Conservation (phyloP, 2,113 vertebrate genomes). For the Corythaixoides concolor region DNA sequence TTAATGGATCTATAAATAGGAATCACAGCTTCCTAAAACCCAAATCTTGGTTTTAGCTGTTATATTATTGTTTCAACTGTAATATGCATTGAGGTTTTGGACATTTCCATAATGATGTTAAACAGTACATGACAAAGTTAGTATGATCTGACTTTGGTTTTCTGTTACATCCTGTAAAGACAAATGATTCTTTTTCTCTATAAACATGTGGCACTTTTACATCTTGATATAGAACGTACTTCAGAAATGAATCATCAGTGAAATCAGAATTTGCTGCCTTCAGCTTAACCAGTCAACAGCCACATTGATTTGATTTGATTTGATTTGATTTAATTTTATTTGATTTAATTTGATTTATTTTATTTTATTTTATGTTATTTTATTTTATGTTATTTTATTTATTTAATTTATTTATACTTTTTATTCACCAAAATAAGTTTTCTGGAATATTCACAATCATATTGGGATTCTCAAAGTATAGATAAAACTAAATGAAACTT, state of each 20-base stretch:
- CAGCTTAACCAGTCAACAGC: background rate
- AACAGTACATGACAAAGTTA: background rate
- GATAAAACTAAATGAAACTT: background rate
- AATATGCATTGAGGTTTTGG: accelerated
- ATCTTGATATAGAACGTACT: background rate
- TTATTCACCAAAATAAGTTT: background rate
- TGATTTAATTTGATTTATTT: too few species aligned
- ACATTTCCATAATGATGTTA: background rate
- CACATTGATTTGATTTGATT: too few species aligned
- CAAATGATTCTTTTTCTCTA: background rate
- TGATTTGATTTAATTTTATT: too few species aligned
- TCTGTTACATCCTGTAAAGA: background rate
- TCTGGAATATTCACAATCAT: background rate
- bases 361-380: too few species aligned
- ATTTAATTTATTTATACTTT: background rate
- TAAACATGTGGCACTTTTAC: background rate
- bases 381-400: background rate
- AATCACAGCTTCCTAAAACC: background rate
- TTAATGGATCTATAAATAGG: background rate
- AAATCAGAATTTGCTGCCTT: background rate
- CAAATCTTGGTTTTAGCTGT: background rate
- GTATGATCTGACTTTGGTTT: background rate
- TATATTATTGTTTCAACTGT: background rate
- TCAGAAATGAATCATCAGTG: background rate
- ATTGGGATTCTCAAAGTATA: background rate